phyloP scores from a whole-genome alignment of 2,113 vertebrate genomes.

The rat (Rattus norvegicus) region DNA sequence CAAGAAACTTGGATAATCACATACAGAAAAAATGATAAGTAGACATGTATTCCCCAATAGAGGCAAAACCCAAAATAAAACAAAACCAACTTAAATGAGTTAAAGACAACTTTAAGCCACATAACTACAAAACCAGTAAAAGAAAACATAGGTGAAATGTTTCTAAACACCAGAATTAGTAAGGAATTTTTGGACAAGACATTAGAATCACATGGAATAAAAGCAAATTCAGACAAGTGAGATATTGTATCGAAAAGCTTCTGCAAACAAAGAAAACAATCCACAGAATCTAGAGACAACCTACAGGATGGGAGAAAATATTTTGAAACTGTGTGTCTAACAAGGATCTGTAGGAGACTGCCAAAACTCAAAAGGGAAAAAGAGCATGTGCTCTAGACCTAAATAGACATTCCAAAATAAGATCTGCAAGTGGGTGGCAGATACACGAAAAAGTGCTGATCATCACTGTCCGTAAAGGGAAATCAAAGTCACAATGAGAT shows the following conservation, averaged over 20 bases:
- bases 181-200: neutral
- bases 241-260: neutral
- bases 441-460: neutral
- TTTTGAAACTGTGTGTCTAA: neutral
- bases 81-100: neutral
- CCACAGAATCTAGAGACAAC: neutral
- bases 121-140: neutral
- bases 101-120: neutral
- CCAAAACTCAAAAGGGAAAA: neutral
- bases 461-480: neutral
- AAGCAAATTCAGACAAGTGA: neutral
- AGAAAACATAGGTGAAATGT: neutral
- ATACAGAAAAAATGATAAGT: neutral
- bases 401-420: neutral
- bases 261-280: neutral
- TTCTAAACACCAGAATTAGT: neutral
- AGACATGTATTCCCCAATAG: neutral
- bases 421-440: neutral
- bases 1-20: neutral
- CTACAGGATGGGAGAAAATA: neutral
- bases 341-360: neutral
- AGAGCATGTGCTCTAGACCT: neutral
- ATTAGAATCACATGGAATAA: neutral
- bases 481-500: neutral
- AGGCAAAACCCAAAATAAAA: neutral